Percentiles rank a stretch among this genome's conserved stretches.
These are phyloP conservation scores for Danaus chrysippus DNA, from an alignment of 2,888 invertebrate genomes.

Conservation along the genomic window DNA sequence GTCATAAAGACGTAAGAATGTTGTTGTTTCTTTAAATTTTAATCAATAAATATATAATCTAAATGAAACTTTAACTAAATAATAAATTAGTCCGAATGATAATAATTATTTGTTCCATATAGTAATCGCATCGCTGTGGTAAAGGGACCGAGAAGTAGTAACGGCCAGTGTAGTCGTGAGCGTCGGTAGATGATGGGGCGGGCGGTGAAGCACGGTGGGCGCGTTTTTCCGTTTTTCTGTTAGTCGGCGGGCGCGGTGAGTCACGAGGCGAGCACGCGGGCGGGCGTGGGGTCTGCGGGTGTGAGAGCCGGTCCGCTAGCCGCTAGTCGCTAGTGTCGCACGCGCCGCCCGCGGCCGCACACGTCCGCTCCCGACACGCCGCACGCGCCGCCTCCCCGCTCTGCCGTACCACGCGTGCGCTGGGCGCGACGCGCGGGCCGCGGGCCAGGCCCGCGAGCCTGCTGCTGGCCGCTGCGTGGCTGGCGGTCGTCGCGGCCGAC, in stretches of 20 bases:
- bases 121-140: no score
- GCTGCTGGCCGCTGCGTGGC: conserved; percentile 76
- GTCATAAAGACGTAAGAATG: no score
- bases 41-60: no score
- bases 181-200: conserved; percentile 25
- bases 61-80: no score
- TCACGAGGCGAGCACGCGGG: conserved; percentile 25
- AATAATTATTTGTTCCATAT: no score
- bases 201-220: conserved; percentile 22
- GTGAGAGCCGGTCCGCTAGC: conserved; percentile 50
- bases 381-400: conserved; percentile 68
- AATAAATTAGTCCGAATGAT: no score
- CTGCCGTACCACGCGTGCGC: conserved; percentile 78
- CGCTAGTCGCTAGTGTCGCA: conserved; percentile 69
- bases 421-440: conserved; percentile 78
- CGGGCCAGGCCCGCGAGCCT: conserved; percentile 79
- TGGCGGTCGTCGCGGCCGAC: conserved; percentile 66
- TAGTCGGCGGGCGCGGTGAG: conserved; percentile 29
- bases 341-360: conserved; percentile 75
- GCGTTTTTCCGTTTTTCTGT: conserved; percentile 24
- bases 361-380: conserved; percentile 64
- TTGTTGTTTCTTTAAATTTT: no score
- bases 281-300: conserved; percentile 37
- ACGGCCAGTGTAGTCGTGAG: neutral
- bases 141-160: no score